Conservation (phyloP, 2,797 vertebrate genomes). For the Falco rusticolus region DNA sequence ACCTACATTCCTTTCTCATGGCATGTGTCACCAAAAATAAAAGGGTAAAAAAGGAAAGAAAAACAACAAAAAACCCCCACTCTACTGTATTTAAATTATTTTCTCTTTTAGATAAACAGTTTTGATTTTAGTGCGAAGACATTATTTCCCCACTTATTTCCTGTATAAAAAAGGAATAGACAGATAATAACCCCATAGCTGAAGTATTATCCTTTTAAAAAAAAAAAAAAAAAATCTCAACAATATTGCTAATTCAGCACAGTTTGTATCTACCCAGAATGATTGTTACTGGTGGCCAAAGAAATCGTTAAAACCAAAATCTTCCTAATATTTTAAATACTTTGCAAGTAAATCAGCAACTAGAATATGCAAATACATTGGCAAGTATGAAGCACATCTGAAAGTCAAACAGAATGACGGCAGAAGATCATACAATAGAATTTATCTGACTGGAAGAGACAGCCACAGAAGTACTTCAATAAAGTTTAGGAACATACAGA, state of each 20-base stretch:
- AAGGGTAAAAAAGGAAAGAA: fast-evolving
- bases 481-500: neutral
- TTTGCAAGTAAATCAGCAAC: neutral
- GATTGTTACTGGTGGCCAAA: neutral
- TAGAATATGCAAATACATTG: neutral
- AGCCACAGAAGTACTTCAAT: neutral
- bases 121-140: neutral
- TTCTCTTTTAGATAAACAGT: neutral
- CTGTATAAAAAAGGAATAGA: neutral
- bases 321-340: neutral
- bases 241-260: neutral
- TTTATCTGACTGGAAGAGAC: neutral
- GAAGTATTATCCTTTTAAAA: neutral
- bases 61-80: too few species aligned
- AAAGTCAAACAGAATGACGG: neutral
- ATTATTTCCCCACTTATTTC: neutral
- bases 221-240: neutral
- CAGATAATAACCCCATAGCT: neutral
- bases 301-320: neutral
- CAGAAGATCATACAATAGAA: neutral
- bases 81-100: neutral
- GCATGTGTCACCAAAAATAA: neutral
- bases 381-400: neutral
- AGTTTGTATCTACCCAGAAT: neutral
- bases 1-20: neutral